Percentiles rank a stretch among this genome's conserved stretches.
These are phyloP conservation scores for Lethocerus indicus DNA, from an alignment of 1,140 invertebrate genomes.

Conservation along the genomic window DNA sequence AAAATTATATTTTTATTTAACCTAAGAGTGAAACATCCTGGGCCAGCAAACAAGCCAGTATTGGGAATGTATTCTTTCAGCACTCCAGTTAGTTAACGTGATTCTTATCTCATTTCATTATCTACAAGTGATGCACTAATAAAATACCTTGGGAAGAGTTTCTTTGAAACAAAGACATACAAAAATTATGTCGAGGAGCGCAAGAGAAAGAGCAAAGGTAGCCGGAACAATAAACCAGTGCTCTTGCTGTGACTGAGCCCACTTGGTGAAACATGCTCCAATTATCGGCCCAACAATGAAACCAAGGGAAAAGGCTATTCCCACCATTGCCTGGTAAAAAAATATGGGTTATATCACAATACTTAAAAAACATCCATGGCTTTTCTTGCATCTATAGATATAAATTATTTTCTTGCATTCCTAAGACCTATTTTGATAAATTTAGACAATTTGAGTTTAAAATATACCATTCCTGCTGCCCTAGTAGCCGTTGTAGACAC, in stretches of 20 bases:
- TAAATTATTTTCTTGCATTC: background rate
- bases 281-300: conserved; percentile 93
- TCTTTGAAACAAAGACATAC: conserved; percentile 64
- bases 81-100: background rate
- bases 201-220: conserved; percentile 61
- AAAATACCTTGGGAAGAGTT: conserved; percentile 52
- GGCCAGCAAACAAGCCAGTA: background rate
- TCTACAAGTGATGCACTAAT: background rate
- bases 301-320: conserved; percentile 91
- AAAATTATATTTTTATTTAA: background rate
- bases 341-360: no score
- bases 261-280: conserved; percentile 76
- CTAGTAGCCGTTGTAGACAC: conserved; percentile 62
- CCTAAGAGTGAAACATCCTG: background rate
- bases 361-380: no score
- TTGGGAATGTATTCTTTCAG: no score
- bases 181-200: conserved; percentile 62
- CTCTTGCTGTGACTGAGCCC: conserved; percentile 29
- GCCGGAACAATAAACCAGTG: conserved; percentile 75
- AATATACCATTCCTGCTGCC: conserved; percentile 81
- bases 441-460: conserved; percentile 12
- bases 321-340: conserved; percentile 73
- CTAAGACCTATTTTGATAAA: background rate
- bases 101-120: background rate
- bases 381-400: background rate